These are phyloP conservation scores for Parazoanthus darwini DNA, from an alignment of 92 coral and sea anemone species.

Conservation along the genomic window DNA sequence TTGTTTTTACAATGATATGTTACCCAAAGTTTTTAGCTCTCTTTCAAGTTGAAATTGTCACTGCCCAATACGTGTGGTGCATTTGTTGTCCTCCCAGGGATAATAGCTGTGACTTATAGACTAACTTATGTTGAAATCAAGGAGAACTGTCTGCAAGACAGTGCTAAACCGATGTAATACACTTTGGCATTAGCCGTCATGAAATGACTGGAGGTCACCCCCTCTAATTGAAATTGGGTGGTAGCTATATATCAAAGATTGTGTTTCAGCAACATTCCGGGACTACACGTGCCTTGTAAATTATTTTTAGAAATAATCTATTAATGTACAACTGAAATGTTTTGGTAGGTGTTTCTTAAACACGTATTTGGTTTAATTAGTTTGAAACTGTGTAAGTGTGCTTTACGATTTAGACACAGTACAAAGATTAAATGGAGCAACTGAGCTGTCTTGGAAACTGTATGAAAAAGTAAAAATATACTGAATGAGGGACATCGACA, in stretches of 20 bases:
- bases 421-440: too few species aligned
- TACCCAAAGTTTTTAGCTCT: background rate
- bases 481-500: too few species aligned
- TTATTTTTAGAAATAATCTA: background rate
- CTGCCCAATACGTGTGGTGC: background rate
- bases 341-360: too few species aligned
- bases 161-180: background rate
- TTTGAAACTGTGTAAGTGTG: too few species aligned
- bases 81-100: background rate
- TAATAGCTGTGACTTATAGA: background rate
- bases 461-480: too few species aligned
- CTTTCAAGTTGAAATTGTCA: background rate
- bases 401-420: too few species aligned
- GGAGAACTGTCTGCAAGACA: background rate
- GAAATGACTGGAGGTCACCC: background rate
- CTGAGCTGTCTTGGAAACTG: too few species aligned
- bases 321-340: background rate
- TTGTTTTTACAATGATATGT: background rate
- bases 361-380: too few species aligned
- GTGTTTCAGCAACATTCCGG: background rate
- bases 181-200: background rate
- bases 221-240: background rate
- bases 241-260: background rate
- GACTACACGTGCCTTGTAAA: background rate
- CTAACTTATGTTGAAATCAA: background rate